Percentiles rank a stretch among this genome's conserved stretches.
Conservation (phyloP, 1,140 invertebrate species). For the Procambarus clarkii region DNA sequence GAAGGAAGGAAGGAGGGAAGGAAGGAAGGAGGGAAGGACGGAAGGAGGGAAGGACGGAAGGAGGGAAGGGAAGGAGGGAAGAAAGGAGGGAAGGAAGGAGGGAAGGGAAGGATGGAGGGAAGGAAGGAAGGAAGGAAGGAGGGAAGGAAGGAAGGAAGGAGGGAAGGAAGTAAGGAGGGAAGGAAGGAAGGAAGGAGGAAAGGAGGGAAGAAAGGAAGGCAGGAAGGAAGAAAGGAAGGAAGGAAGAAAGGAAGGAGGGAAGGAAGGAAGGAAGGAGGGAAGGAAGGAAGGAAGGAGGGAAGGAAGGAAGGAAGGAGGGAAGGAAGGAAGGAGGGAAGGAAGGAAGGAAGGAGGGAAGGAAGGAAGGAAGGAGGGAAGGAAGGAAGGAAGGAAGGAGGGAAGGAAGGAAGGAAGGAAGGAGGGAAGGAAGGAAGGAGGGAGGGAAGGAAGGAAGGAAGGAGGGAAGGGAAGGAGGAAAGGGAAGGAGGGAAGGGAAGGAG, state of each 20-base stretch:
- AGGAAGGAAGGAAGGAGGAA: not conserved
- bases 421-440: not conserved
- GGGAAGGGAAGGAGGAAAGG: not conserved
- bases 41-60: not conserved
- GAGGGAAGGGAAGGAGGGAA: not conserved
- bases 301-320: not conserved
- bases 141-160: not conserved
- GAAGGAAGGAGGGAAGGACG: not conserved
- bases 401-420: not conserved
- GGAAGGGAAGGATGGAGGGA: not conserved
- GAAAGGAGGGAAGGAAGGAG: not conserved
- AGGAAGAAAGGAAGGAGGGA: not conserved
- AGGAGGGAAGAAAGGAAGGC: not conserved
- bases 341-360: not conserved
- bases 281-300: not conserved
- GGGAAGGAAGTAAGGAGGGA: not conserved
- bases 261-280: not conserved
- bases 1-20: conserved; percentile 9
- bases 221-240: not conserved
- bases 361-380: not conserved
- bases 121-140: not conserved
- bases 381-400: not conserved
- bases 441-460: not conserved
- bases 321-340: not conserved
- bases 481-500: not conserved